Base-by-base conservation (phyloP, 2,113 vertebrate genomes). In the Amphilophus citrinellus region DNA sequence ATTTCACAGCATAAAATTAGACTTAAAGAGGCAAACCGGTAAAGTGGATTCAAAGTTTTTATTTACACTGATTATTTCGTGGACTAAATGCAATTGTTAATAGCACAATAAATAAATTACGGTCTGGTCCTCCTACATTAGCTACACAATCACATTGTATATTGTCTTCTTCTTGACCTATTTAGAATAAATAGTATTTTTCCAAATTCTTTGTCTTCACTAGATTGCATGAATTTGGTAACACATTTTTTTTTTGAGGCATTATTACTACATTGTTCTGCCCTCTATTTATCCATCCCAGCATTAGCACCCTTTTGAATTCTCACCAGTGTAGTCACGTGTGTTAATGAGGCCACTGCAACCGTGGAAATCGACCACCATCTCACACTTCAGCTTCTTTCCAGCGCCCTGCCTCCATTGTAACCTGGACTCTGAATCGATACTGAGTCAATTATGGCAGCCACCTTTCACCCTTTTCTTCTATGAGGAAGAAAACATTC, bases 381-480 rank as follows among this genome's bases (percentile, higher is more conserved):
- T 85, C 89, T 87, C 90, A 84, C 92, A 86, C 90, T 82, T 84
- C 81, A 77, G 79, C 84, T 81, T 77, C 82, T 85, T 87, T 86
- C 88, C 68, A 82, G 83, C 10, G 32, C 73, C 10, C 93, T 76
- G 85, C 88, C 85, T 92, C 77, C 63, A 84, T 89, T 92, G 92
- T 89, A 90, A 89, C 87, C 81, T 84, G 90, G 89, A 87, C 84
- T 90, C 59, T 68, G 79, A 91, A 95, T 95, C 92, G 65, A 94
- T 95, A 91, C 82, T 82, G 87, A 93, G 92, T 93, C 93, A 91
- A 93, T 94, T 90, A 94, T 83, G 87, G 88, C 87, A 44, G 87
- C 87, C 89, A 88, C 89, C 88, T 90, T 84, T 81, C 68, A 73
- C 83, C 71, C 14, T 61, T 80, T 83, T 61, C 57, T 50, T 76